Evolutionary conservation across 2,797 vertebrate genomes (phyloP).

Genomic region (Gobionotothen gibberifrons): DNA sequence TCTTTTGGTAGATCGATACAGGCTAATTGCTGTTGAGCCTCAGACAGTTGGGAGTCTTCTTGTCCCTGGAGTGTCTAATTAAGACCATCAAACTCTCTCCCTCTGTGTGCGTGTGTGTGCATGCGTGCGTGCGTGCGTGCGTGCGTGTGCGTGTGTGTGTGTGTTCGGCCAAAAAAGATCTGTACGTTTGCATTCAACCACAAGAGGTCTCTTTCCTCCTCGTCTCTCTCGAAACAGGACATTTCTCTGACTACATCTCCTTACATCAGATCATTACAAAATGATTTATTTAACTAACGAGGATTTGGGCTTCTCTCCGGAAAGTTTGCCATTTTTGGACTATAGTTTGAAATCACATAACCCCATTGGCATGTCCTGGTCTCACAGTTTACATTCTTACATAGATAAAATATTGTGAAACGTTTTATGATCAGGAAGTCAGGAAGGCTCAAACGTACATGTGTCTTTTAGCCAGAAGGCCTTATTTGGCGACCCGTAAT

Average conservation of each 20-base stretch:
- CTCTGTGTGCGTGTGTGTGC: not conserved
- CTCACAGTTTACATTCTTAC: too few relatives aligned
- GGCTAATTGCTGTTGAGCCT: conserved; percentile 62
- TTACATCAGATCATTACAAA: too few relatives aligned
- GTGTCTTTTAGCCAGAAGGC: too few relatives aligned
- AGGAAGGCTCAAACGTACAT: too few relatives aligned
- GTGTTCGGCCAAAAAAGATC: conserved; percentile 24
- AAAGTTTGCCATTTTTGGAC: too few relatives aligned
- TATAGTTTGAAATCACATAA: too few relatives aligned
- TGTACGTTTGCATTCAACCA: not conserved
- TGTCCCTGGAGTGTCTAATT: conserved; percentile 63
- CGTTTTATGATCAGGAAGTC: too few relatives aligned
- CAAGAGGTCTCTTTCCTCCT: not conserved
- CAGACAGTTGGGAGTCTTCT: conserved; percentile 47
- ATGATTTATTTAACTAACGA: too few relatives aligned
- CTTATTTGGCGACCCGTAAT: too few relatives aligned
- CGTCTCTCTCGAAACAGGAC: not conserved
- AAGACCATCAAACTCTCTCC: conserved; percentile 42
- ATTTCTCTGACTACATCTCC: not conserved
- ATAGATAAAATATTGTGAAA: too few relatives aligned
- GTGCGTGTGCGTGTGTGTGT: not conserved
- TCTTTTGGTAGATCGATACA: conserved; percentile 53
- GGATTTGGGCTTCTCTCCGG: too few relatives aligned
- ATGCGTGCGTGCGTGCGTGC: conserved; percentile 2
- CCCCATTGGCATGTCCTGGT: too few relatives aligned